Base-by-base conservation (phyloP, 1,140 invertebrate species). In the Diplogasteroides magnus region DNA sequence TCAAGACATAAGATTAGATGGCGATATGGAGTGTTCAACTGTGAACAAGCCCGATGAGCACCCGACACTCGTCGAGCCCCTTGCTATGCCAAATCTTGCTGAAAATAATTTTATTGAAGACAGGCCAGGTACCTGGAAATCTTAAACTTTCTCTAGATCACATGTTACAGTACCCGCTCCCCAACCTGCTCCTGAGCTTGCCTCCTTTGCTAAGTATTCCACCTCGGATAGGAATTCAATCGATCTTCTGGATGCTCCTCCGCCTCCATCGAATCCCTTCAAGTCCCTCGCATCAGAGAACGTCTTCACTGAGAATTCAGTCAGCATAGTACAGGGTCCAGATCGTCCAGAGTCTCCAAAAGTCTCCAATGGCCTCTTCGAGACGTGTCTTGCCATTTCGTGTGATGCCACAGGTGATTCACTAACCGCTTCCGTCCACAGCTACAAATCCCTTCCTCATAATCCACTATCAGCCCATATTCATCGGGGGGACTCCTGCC, bases 381-480 rank as follows among this genome's bases (percentile, higher is more conserved):
- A 74, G 48, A 72, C 73, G 19, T 74, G 73, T 61, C 60, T 74
- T 11, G 70, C 73, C 3, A 32, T 74, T n/a, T 72, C 69, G n/a
- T 74, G 73, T 64, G 72, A 74, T 60, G 70, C 73, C 27, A 67
- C 73, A 32, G 70, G 70, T 72, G n/a, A n/a, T n/a, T n/a, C n/a
- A n/a, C n/a, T n/a, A n/a, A n/a, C n/a, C n/a, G n/a, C n/a, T n/a
- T n/a, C n/a, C n/a, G n/a, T n/a, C n/a, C n/a, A n/a, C n/a, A n/a
- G n/a, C n/a, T 6, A 19, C 19, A 48, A 73, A 23, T 15, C 28
- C 2, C 31, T 27, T 11, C 23, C 19, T 23, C 13, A 31, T 55
- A 26, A 65, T 65, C 14, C 23, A 68, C 28, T 11, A 31, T 67
- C 15, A 11, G 25, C 29, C 13, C 37, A 66, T 63, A 71, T 29